A percentile compares a stretch with the other conserved stretches of the same genome.
These are phyloP conservation scores for Monomorium pharaonis DNA, from an alignment of 1,140 invertebrate species.

Conservation along the genomic window DNA sequence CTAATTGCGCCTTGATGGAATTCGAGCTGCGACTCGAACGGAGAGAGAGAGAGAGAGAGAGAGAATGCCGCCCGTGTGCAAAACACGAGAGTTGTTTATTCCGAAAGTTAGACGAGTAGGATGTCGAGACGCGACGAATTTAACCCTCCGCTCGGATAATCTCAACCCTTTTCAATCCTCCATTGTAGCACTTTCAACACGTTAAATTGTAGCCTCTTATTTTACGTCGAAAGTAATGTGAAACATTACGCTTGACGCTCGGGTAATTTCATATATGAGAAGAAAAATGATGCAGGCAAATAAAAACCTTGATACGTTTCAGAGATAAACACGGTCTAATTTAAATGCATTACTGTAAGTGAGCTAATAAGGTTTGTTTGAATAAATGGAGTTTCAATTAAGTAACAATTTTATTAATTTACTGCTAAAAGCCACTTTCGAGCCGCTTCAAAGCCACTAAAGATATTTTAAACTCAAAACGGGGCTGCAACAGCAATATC, in stretches of 20 bases:
- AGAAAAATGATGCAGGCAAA: not conserved
- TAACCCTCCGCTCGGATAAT: not conserved
- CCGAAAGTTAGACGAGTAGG: conserved; percentile 24
- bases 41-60: conserved; percentile 13
- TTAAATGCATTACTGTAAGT: not conserved
- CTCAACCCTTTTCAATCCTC: not conserved
- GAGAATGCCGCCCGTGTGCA: not conserved
- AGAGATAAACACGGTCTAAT: not conserved
- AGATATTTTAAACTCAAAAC: conserved; percentile 6
- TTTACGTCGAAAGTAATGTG: not conserved
- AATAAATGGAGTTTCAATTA: conserved; percentile 13
- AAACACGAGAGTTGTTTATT: conserved; percentile 32
- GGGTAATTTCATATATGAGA: not conserved
- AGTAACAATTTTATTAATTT: conserved; percentile 5
- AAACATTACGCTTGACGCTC: not conserved
- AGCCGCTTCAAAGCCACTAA: not conserved
- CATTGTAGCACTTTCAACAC: not conserved
- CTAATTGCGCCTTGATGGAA: conserved; percentile 35
- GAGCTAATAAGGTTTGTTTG: not conserved
- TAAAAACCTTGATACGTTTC: not conserved
- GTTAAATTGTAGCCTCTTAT: not conserved
- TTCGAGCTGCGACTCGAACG: not conserved
- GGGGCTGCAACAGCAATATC: not conserved
- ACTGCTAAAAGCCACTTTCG: not conserved
- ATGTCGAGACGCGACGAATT: conserved; percentile 8